These are phyloP conservation scores for Drosophila robusta DNA, from an alignment of 2,888 invertebrate genomes.

Conservation along the genomic window DNA sequence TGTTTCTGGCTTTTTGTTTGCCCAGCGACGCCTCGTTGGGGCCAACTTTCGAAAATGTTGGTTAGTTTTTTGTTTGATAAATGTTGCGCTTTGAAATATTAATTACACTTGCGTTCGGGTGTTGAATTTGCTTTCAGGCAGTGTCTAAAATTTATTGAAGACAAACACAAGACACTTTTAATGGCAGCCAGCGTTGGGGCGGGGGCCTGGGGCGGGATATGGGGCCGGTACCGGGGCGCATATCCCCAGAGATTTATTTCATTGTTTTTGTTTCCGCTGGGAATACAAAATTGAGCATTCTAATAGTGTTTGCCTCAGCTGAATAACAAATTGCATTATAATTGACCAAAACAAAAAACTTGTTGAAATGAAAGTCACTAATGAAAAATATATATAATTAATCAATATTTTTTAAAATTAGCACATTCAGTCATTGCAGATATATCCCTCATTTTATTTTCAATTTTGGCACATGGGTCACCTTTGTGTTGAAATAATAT, in stretches of 20 bases:
- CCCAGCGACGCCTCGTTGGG: slow-evolving; percentile 17
- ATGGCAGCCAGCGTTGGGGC: background rate
- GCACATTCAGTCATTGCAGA: background rate
- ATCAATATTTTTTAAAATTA: background rate
- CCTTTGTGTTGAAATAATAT: no score
- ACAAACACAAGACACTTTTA: slow-evolving; percentile 63
- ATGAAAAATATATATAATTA: background rate
- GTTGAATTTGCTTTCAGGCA: slow-evolving; percentile 58
- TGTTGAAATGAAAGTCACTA: slow-evolving; percentile 3
- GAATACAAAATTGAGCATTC: slow-evolving; percentile 20
- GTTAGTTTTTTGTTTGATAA: slow-evolving; percentile 68
- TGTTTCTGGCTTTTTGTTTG: slow-evolving; percentile 57
- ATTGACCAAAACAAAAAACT: slow-evolving; percentile 20
- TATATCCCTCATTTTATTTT: background rate
- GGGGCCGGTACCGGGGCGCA: background rate
- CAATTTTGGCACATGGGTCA: no score
- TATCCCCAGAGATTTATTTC: slow-evolving; percentile 58
- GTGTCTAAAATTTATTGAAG: slow-evolving; percentile 67
- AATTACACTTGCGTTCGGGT: slow-evolving; percentile 75
- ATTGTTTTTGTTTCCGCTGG: slow-evolving; percentile 56
- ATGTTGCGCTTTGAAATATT: slow-evolving; percentile 77
- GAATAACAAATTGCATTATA: slow-evolving; percentile 29
- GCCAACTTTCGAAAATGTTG: slow-evolving; percentile 73
- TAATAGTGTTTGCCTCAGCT: slow-evolving; percentile 15
- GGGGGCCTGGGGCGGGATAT: background rate